Base-by-base conservation (phyloP, 2,797 vertebrate genomes). In the Staurois parvus region DNA sequence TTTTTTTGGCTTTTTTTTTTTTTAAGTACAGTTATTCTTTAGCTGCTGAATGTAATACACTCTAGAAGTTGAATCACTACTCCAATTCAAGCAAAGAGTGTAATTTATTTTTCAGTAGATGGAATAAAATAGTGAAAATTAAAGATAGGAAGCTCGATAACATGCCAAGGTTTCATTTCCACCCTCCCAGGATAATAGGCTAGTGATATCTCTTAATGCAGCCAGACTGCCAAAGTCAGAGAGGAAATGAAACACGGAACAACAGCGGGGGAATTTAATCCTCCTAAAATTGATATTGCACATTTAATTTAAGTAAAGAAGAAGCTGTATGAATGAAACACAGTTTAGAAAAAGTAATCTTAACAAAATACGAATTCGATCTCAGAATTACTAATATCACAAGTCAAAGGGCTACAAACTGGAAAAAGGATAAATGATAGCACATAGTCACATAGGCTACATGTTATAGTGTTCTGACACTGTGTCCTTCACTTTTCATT, bases 61-160 rank as follows among this genome's bases (percentile, higher is more conserved):
- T 28, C 30, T 34, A 32, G n/a, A 52, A 40, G 32, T 29, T 79
- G 52, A 79, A 72, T 13, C 21, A 42, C 26, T 48, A 79, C 52
- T 62, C 2, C 26, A 29, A 37, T 62, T 24, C 32, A 64, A 30
- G 11, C 8, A 21, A 62, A 59, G 30, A 42, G 12, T 76, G 30
- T 79, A 64, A 66, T 79, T n/a, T 77, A 66, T 73, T 62, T 24
- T 15, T 62, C 37, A 19, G 28, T n/a, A 62, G 17, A 37, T 12
- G 26, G 3, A 68, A 26, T 72, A 62, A 72, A 72, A 78, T 70
- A 64, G 32, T 62, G 30, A 72, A 45, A 79, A 84, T 73, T 72
- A 79, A 84, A 84, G 83, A 84, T 84, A 66, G 59, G 12, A 72
- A 79, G 19, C 4, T 29, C 37, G 83, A 84, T 79, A 59, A 79